A percentile compares a stretch with the other conserved stretches of the same genome.
Evolutionary conservation across 1,140 invertebrate species (phyloP).

Genomic region (Melipona quadrifasciata): DNA sequence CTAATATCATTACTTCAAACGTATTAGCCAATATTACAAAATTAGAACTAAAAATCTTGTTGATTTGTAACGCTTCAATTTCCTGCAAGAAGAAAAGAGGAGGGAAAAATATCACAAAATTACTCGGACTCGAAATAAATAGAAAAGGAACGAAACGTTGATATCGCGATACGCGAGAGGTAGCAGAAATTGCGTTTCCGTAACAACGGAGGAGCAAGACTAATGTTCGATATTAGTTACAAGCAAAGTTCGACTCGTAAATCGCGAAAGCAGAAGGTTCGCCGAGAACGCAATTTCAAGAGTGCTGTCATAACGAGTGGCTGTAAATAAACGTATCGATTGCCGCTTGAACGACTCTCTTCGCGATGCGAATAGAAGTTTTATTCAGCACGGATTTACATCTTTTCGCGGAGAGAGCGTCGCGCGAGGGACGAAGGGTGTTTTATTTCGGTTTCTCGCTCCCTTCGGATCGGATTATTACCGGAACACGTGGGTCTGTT

Average conservation of each 20-base stretch:
- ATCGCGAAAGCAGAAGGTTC: background rate
- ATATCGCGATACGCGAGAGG: background rate
- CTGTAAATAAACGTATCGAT: constrained; percentile 21
- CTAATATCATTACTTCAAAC: too few relatives aligned
- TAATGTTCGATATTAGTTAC: background rate
- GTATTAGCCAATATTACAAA: too few relatives aligned
- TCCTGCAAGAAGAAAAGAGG: too few relatives aligned
- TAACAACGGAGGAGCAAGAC: background rate
- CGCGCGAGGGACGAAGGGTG: background rate
- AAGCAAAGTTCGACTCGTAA: background rate
- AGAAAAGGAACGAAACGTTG: background rate
- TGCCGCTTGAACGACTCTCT: background rate
- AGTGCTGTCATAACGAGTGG: background rate
- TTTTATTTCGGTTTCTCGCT: background rate
- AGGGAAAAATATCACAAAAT: too few relatives aligned
- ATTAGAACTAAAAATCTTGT: too few relatives aligned
- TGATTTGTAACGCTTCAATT: too few relatives aligned
- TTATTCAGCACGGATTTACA: background rate
- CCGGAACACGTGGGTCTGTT: too few relatives aligned
- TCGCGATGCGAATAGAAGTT: background rate
- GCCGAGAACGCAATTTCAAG: background rate
- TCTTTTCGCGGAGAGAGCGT: background rate
- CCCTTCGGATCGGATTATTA: background rate
- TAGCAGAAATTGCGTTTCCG: background rate
- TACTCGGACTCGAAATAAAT: too few relatives aligned